Evolutionary conservation across 1,140 invertebrate genomes (phyloP).

Genomic region (Theocolax elegans): DNA sequence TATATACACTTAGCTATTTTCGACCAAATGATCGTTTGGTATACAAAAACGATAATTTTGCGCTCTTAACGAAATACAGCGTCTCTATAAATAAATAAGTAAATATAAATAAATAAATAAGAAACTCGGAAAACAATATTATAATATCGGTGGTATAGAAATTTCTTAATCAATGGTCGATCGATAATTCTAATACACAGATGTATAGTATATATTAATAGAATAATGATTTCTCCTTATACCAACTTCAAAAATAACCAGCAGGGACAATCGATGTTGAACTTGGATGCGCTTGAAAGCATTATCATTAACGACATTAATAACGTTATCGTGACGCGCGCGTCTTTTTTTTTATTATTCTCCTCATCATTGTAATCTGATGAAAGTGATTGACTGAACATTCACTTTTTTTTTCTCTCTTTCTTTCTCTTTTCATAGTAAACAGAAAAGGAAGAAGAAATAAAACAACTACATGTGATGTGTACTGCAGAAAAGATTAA

Average conservation of each 20-base stretch:
- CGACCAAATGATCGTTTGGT: too few species aligned
- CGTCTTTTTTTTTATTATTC: not conserved
- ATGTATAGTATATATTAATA: conserved; percentile 7
- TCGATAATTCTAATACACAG: too few species aligned
- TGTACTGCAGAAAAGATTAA: conserved; percentile 11
- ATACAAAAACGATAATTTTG: too few species aligned
- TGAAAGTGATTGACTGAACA: not conserved
- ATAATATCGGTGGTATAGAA: too few species aligned
- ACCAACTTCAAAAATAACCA: not conserved
- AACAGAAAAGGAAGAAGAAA: not conserved
- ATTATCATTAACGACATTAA: not conserved
- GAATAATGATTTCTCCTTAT: conserved; percentile 6
- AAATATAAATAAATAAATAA: too few species aligned
- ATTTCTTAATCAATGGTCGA: too few species aligned
- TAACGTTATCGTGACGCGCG: not conserved
- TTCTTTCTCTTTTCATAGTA: not conserved
- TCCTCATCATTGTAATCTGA: not conserved
- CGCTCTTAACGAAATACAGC: too few species aligned
- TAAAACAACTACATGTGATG: not conserved
- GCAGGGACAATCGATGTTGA: conserved; percentile 11
- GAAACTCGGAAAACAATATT: too few species aligned
- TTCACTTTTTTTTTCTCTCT: too few species aligned
- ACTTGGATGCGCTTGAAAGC: not conserved
- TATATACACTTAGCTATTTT: too few species aligned
- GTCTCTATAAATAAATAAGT: too few species aligned